These are phyloP conservation scores for Taenioides sp. DNA, from an alignment of 2,797 vertebrate genomes.

Conservation along the genomic window DNA sequence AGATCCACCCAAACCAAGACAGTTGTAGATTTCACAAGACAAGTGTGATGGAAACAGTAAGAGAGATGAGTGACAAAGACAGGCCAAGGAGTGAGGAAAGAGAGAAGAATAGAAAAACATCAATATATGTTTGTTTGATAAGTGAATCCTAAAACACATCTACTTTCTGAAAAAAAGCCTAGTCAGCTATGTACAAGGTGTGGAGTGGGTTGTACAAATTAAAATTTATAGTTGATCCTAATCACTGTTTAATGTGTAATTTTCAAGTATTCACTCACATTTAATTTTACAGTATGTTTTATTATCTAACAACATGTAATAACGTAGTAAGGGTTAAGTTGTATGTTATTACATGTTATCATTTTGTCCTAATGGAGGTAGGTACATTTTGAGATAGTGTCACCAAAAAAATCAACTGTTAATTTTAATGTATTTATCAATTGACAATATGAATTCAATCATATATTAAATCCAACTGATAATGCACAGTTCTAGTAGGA, in stretches of 20 bases:
- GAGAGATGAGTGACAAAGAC: constrained; percentile 41
- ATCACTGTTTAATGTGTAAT: background rate
- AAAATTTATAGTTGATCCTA: background rate
- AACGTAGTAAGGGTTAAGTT: too few relatives aligned
- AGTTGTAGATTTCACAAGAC: constrained; percentile 19
- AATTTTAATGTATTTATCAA: background rate
- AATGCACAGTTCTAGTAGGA: background rate
- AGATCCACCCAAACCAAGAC: constrained; percentile 18
- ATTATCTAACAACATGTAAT: too few relatives aligned
- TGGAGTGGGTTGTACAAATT: background rate
- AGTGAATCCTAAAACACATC: background rate
- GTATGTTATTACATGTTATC: too few relatives aligned
- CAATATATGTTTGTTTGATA: constrained; percentile 1
- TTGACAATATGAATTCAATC: too few relatives aligned
- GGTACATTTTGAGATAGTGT: background rate
- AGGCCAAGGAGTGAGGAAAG: constrained; percentile 23
- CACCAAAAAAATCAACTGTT: background rate
- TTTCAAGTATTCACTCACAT: too few relatives aligned
- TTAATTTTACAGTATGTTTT: too few relatives aligned
- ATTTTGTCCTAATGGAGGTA: too few relatives aligned
- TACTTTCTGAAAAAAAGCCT: background rate
- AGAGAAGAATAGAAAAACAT: constrained; percentile 26
- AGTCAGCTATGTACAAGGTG: background rate
- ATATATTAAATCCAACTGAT: too few relatives aligned
- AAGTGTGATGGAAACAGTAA: constrained; percentile 42